Conservation (phyloP, 2,797 vertebrate genomes). For the Pogoniulus pusillus region DNA sequence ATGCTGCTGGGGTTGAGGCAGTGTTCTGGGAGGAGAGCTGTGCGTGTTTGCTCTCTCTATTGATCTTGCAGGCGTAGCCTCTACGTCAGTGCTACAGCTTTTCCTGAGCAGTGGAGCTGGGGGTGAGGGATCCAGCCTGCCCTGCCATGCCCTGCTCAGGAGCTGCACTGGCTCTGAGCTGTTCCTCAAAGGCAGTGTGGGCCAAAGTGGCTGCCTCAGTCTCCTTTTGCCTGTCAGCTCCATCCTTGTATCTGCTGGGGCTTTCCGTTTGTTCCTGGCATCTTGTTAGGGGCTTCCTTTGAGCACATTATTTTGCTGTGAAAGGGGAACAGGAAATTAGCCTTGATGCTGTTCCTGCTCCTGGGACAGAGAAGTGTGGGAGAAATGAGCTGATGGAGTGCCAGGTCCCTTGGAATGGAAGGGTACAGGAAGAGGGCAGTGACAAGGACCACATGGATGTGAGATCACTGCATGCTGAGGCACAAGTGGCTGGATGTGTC, state of each 20-base stretch:
- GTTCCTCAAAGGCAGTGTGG: neutral
- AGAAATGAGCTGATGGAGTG: neutral
- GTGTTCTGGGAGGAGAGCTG: neutral
- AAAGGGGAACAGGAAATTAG: neutral
- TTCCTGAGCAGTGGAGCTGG: neutral
- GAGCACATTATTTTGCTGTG: neutral
- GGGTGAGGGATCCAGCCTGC: fast-evolving
- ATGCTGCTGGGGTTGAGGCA: neutral
- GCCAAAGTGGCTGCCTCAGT: neutral
- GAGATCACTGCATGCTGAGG: neutral
- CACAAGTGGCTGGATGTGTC: fast-evolving
- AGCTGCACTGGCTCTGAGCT: neutral
- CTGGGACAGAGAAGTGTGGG: neutral
- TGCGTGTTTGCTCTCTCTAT: neutral
- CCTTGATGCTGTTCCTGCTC: neutral
- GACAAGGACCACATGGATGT: fast-evolving
- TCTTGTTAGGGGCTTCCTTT: neutral
- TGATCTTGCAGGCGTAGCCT: neutral
- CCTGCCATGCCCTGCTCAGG: neutral
- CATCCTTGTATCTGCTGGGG: neutral
- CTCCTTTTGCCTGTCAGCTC: neutral
- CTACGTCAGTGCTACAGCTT: neutral
- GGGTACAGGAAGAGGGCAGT: neutral
- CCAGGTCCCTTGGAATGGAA: neutral
- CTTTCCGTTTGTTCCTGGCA: neutral